Conservation (phyloP, 2,797 vertebrate genomes). For the Morelia viridis region DNA sequence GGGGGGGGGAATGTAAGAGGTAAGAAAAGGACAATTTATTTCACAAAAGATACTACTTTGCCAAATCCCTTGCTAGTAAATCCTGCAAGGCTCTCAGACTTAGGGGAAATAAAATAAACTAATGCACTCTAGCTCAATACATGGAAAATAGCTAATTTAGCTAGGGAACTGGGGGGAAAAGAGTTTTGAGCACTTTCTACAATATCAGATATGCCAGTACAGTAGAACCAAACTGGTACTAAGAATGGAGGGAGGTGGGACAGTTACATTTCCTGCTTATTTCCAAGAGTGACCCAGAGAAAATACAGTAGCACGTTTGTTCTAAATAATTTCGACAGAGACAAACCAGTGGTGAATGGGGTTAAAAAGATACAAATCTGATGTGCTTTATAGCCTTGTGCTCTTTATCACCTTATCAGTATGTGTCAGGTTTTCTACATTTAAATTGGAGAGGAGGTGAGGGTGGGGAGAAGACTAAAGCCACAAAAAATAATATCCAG, state of each 20-base stretch:
- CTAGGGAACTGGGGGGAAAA: not conserved
- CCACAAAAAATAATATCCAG: not conserved
- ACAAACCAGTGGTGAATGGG: not conserved
- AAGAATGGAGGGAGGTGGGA: not conserved
- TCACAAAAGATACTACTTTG: not conserved
- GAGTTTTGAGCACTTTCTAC: not conserved
- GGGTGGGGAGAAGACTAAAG: not conserved
- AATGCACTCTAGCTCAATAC: not conserved
- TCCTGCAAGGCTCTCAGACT: not conserved
- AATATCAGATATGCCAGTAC: not conserved
- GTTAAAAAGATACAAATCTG: not conserved
- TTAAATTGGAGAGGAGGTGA: not conserved
- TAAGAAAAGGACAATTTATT: not conserved
- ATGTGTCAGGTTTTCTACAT: not conserved
- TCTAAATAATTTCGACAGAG: conserved; percentile 13
- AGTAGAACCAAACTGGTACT: not conserved
- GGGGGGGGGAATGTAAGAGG: not conserved
- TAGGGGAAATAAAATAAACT: not conserved
- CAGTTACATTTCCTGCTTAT: not conserved
- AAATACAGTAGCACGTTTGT: not conserved
- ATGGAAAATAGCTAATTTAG: conserved; percentile 3
- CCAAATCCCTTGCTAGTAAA: not conserved
- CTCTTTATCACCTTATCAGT: not conserved
- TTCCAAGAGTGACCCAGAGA: conserved; percentile 3
- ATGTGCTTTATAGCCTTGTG: not conserved